These are phyloP conservation scores for Cacoxenus indagator DNA, from an alignment of 2,888 invertebrate species.

Conservation along the genomic window DNA sequence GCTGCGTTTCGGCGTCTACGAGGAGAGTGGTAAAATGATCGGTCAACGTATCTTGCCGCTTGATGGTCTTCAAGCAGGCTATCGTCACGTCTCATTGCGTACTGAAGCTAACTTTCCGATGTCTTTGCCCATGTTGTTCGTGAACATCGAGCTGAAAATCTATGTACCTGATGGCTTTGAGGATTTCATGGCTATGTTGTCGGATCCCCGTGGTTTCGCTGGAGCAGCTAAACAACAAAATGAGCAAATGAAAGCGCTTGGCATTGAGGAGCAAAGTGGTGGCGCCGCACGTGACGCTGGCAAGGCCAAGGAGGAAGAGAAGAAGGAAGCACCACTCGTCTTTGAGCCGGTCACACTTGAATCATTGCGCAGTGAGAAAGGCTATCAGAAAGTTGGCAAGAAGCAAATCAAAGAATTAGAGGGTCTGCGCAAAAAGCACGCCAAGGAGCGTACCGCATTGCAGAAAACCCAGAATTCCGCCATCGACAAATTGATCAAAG, in stretches of 20 bases:
- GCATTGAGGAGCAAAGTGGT: constrained; percentile 85
- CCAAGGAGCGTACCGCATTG: constrained; percentile 90
- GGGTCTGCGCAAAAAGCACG: constrained; percentile 89
- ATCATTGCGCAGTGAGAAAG: constrained; percentile 88
- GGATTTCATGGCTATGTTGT: constrained; percentile 98
- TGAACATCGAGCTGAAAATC: constrained; percentile 98
- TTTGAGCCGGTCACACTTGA: constrained; percentile 94
- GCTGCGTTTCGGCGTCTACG: constrained; percentile 97
- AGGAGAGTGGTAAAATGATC: constrained; percentile 95
- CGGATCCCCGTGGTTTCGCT: constrained; percentile 93
- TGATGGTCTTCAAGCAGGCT: constrained; percentile 97
- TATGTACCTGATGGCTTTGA: constrained; percentile 99
- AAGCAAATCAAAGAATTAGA: constrained; percentile 98
- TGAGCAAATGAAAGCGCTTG: constrained; percentile 95
- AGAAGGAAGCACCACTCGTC: constrained; percentile 80
- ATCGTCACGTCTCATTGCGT: constrained; percentile 95
- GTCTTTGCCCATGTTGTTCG: constrained; percentile 98
- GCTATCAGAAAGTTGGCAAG: constrained; percentile 90
- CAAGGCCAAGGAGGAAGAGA: constrained; percentile 83
- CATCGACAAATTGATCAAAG: constrained; percentile 93
- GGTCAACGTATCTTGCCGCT: constrained; percentile 98
- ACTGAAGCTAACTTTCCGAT: constrained; percentile 99
- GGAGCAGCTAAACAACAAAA: constrained; percentile 88
- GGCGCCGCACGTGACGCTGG: constrained; percentile 77
- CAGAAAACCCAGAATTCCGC: constrained; percentile 93